Evolutionary conservation across 2,797 vertebrate genomes (phyloP).

Genomic region (Chiloscyllium punctatum): DNA sequence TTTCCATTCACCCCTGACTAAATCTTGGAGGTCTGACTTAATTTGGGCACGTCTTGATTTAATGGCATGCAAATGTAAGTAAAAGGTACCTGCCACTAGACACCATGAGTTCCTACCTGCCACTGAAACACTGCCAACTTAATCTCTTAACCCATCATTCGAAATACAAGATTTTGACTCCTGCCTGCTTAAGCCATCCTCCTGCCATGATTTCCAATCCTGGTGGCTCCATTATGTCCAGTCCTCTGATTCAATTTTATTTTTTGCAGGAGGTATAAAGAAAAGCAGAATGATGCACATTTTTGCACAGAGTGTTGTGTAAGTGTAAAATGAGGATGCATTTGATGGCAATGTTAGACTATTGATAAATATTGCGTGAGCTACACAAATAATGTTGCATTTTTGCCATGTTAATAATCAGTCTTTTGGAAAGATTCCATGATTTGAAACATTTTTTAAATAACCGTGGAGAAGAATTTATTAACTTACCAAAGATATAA

Average conservation of each 20-base stretch:
- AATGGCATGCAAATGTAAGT: background rate
- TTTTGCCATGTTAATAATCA: constrained; percentile 61
- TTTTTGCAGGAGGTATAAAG: background rate
- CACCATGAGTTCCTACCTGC: background rate
- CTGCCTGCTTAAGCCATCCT: background rate
- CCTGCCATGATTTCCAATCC: background rate
- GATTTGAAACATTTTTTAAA: constrained; percentile 52
- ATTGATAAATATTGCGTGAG: background rate
- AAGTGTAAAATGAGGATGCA: background rate
- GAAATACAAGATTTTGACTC: background rate
- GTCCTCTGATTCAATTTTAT: background rate
- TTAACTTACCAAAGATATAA: constrained; percentile 79
- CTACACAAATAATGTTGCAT: constrained; percentile 58
- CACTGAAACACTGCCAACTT: background rate
- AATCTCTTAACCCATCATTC: background rate
- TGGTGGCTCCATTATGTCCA: background rate
- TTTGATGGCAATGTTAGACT: background rate
- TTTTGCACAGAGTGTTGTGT: background rate
- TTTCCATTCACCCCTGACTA: background rate
- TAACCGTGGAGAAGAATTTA: constrained; percentile 43
- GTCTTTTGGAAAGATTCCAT: constrained; percentile 48
- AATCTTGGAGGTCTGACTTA: background rate
- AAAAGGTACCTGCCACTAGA: background rate
- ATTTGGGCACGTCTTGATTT: background rate
- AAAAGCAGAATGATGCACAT: background rate